Base-by-base conservation (phyloP, 2,888 invertebrate species). In the Dioctria linearis region DNA sequence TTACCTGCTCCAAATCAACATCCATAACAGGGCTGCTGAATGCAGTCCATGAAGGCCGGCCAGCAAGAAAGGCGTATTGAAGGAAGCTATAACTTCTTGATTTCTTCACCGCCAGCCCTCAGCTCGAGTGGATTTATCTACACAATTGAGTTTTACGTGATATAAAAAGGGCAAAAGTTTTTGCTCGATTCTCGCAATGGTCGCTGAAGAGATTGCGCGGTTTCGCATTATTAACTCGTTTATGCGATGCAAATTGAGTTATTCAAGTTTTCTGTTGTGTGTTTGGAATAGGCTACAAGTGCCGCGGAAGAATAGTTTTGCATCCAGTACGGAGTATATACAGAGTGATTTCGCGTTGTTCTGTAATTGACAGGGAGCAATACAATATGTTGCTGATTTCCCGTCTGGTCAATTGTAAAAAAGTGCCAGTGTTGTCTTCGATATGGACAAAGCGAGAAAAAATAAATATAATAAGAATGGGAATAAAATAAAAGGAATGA, bases 181-280 rank as follows among this genome's bases (percentile, higher is more conserved):
- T 61, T 75, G 75, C 75, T 42, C 59, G 43, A 13, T 51, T 42
- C 25, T 25, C 37, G 51, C 71, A 71, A 71, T 71, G 43, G 75
- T 42, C 75, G 75, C 75, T 57, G 59, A 59, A 43, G 75, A 75
- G 75, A 75, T 57, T 61, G 75, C 25, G 25, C 61, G 61, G 75
- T 59, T 57, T 54, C 59, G 75, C 61, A 59, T 75, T 75, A 75
- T 75, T 75, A 75, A 75, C 75, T 75, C 61, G 61, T 75, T 75
- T 57, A 61, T 75, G 75, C 75, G 40, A 75, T 75, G 75, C 75
- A 75, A 75, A 75, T 75, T 75, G 75, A 75, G 75, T 75, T 75
- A 75, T 75, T 75, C 75, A 46, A 75, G 42, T 49, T 61, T 75
- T 51, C 40, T 61, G 42, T 75, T 25, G 25, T 59, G 25, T 59